A percentile compares a stretch with the other conserved stretches of the same genome.
Evolutionary conservation across 2,797 vertebrate species (phyloP).

Genomic region (Lacerta viridis): DNA sequence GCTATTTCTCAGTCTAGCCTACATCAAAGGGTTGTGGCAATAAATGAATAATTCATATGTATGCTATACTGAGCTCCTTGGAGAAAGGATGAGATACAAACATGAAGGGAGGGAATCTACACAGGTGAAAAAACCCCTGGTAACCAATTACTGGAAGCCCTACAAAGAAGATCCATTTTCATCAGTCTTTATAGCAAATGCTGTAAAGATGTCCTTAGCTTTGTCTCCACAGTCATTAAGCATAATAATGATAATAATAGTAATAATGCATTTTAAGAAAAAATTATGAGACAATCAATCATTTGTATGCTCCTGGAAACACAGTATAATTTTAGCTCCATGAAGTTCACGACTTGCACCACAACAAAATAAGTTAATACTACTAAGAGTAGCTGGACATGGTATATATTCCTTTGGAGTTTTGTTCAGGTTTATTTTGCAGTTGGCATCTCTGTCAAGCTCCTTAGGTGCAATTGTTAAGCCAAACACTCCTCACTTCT

Average conservation of each 20-base stretch:
- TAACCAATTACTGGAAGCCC: not conserved
- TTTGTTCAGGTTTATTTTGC: not conserved
- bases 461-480: not conserved
- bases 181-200: not conserved
- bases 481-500: not conserved
- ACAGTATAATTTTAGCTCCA: not conserved
- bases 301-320: not conserved
- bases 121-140: not conserved
- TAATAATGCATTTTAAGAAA: conserved; percentile 9
- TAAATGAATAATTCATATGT: not conserved
- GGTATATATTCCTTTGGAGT: not conserved
- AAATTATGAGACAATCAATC: not conserved
- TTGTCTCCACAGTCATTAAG: not conserved
- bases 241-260: too few species aligned
- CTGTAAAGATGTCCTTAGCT: not conserved
- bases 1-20: not conserved
- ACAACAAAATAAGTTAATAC: not conserved
- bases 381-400: not conserved
- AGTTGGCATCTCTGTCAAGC: not conserved
- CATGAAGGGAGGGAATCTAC: not conserved
- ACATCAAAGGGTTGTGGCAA: not conserved
- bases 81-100: not conserved
- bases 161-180: not conserved
- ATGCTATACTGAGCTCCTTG: not conserved
- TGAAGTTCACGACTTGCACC: not conserved